These are phyloP conservation scores for Oenanthe melanoleuca DNA, from an alignment of 2,113 vertebrate species.

Conservation along the genomic window DNA sequence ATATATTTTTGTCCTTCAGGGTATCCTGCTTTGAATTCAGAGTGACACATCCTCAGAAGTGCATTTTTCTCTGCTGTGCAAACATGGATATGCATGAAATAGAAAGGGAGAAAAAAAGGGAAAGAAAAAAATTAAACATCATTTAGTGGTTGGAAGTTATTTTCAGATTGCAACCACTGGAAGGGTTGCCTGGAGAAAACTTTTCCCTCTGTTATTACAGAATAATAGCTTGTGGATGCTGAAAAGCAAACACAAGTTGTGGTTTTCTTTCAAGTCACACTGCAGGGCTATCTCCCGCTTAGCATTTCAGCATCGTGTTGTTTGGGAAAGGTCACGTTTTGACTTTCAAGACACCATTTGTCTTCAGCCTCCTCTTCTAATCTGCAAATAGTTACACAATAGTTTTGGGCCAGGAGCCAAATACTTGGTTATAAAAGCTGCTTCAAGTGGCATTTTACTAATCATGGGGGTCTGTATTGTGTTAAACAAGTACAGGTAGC, in stretches of 20 bases:
- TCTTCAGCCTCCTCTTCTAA: slow-evolving; percentile 60
- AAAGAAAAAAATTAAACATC: slow-evolving; percentile 59
- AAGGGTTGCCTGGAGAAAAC: slow-evolving; percentile 69
- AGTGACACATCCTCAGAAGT: slow-evolving; percentile 50
- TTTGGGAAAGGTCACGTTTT: slow-evolving; percentile 69
- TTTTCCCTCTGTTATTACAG: slow-evolving; percentile 76
- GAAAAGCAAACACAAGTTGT: slow-evolving; percentile 74
- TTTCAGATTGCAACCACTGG: slow-evolving; percentile 75
- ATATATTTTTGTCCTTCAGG: not conserved
- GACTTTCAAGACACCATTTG: slow-evolving; percentile 73
- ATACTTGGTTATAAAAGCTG: slow-evolving; percentile 28
- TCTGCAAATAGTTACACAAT: slow-evolving; percentile 65
- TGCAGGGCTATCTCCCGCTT: slow-evolving; percentile 70
- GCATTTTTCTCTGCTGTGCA: slow-evolving; percentile 48
- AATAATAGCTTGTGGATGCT: slow-evolving; percentile 75
- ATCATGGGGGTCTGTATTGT: not conserved
- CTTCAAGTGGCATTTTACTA: slow-evolving; percentile 26
- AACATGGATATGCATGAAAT: slow-evolving; percentile 67
- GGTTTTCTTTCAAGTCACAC: slow-evolving; percentile 75
- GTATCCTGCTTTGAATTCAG: slow-evolving; percentile 28
- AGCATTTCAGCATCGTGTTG: slow-evolving; percentile 64
- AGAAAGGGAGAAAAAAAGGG: not conserved
- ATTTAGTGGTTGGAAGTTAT: slow-evolving; percentile 77
- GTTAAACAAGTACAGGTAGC: slow-evolving; percentile 32
- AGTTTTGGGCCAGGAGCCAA: slow-evolving; percentile 54